Base-by-base conservation (phyloP, 2,113 vertebrate species). In the Peucedramus taeniatus region DNA sequence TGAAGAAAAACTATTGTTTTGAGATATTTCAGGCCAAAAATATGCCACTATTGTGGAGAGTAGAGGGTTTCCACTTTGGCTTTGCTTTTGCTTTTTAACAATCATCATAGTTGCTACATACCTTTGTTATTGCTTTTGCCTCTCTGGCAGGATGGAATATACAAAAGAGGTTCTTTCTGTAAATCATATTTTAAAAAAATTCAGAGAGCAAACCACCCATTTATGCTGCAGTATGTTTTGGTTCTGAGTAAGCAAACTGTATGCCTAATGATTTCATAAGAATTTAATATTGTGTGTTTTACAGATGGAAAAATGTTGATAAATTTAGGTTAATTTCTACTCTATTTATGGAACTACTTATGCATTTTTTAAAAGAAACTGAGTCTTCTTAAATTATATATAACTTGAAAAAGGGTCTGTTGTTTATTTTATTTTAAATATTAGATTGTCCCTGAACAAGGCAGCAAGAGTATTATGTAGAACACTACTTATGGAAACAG, bases 381-480 rank as follows among this genome's bases (percentile, higher is more conserved):
- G 87, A 90, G 76, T 89, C 95, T 81, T 95, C 51, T 94, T 96
- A 92, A 95, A 96, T 96, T 94, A 96, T 94, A 93, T 95, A 96
- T 96, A 90, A 88, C 93, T 82, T 89, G 89, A 56, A 96, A 95
- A 90, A 95, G 88, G 83, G 86, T 59, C 60, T 64, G 35, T 77
- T 96, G 89, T 89, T 94, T 96, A 96, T 95, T 96, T 97, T 95
- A 94, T 87, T 95, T 90, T 96, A 97, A 97, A 96, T 96, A 92
- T 90, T 86, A 94, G 93, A 89, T 83, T 95, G 83, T 97, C 88
- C 61, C 87, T 51, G 47, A 90, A 57, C 2, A 49, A 89, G 95
- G 42, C 88, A 96, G 87, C 70, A 89, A 66, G 90, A 81, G 33
- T 69, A 85, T 91, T 88, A 75, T 77, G 70, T 79, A 78, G 82